Conservation (phyloP, 2,888 invertebrate genomes). For the Lasiommata megera region DNA sequence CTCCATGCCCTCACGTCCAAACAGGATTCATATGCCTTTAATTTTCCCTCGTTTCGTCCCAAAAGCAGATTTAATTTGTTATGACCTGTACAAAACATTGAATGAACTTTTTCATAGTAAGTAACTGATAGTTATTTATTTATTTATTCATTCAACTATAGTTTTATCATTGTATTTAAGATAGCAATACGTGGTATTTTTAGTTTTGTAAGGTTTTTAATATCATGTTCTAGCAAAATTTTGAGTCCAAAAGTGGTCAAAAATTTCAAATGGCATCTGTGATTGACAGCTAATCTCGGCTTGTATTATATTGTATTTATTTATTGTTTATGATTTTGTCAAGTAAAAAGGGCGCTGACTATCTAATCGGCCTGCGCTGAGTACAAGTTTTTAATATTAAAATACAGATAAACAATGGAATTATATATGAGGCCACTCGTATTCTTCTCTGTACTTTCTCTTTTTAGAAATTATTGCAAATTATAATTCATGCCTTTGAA, state of each 20-base stretch:
- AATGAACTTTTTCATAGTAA: slow-evolving; percentile 31
- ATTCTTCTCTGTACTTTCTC: no score
- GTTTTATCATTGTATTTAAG: neutral
- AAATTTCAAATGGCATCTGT: neutral
- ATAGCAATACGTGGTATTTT: neutral
- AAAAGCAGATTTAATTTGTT: slow-evolving; percentile 46
- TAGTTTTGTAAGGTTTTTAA: neutral
- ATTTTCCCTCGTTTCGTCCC: slow-evolving; percentile 75
- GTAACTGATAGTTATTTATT: neutral
- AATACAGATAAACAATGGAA: no score
- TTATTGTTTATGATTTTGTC: no score
- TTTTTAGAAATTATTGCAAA: no score
- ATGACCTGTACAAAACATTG: slow-evolving; percentile 53
- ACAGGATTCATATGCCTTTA: slow-evolving; percentile 78
- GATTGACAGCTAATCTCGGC: neutral
- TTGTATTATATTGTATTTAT: no score
- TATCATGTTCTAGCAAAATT: neutral
- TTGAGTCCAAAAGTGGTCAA: neutral
- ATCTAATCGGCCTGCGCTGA: no score
- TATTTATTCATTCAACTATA: neutral
- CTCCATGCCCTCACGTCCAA: slow-evolving; percentile 80
- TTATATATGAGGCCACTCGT: no score
- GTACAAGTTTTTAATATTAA: no score
- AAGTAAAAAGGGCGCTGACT: no score
- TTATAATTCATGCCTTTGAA: no score